Percentiles rank a stretch among this genome's conserved stretches.
Evolutionary conservation across 2,113 vertebrate species (phyloP).

Genomic region (Crypturellus undulatus): DNA sequence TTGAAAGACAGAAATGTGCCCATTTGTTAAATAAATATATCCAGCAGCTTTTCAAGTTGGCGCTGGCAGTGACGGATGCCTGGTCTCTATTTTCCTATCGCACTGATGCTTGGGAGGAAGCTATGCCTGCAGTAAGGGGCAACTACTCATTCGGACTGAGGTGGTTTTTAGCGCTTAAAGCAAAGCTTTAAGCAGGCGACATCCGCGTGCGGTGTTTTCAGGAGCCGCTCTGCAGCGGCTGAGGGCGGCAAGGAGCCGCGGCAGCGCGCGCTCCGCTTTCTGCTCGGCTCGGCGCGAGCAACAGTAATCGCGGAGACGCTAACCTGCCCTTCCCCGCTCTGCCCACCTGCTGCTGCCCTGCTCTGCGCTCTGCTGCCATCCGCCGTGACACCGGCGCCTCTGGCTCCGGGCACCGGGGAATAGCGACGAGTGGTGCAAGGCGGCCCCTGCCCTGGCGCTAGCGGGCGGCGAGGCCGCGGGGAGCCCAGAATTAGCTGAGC

Average conservation of each 20-base stretch:
- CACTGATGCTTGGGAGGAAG: background rate
- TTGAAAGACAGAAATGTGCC: background rate
- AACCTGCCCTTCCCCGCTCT: conserved; percentile 74
- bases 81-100: background rate
- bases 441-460: conserved; percentile 53
- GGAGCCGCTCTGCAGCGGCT: background rate
- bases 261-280: conserved; percentile 43
- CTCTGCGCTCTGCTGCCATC: conserved; percentile 69
- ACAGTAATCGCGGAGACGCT: conserved; percentile 72
- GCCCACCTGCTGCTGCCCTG: conserved; percentile 80
- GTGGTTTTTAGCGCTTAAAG: background rate
- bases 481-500: conserved; percentile 21
- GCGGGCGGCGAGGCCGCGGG: background rate
- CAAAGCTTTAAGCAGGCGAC: background rate
- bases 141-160: background rate
- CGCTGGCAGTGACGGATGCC: background rate
- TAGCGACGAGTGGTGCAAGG: conserved; percentile 66
- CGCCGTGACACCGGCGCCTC: conserved; percentile 62
- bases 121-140: background rate
- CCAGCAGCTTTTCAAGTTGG: background rate
- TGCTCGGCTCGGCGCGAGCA: conserved; percentile 73
- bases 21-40: background rate
- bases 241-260: background rate
- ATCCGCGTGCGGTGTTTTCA: background rate
- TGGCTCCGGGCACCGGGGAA: conserved; percentile 58